phyloP scores from a whole-genome alignment of 1,140 invertebrate genomes.

The Drosophila prosaltans region DNA sequence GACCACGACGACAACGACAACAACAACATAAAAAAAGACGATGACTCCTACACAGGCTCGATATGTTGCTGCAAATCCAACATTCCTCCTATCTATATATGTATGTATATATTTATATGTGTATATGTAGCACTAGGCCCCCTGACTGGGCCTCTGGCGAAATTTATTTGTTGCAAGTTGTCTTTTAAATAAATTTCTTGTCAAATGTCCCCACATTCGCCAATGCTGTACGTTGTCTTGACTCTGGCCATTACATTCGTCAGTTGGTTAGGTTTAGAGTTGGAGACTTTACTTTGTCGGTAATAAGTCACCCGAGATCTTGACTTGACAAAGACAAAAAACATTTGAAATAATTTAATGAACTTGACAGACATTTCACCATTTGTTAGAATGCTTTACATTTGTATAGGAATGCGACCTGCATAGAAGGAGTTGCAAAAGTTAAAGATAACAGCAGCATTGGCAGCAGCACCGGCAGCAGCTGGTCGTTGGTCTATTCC shows the following conservation, averaged over 20 bases:
- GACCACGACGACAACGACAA: slow-evolving; percentile 21
- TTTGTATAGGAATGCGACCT: slow-evolving; percentile 18
- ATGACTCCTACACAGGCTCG: slow-evolving; percentile 55
- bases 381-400: slow-evolving; percentile 39
- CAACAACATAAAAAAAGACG: slow-evolving; percentile 15
- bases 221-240: slow-evolving; percentile 26
- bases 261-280: slow-evolving; percentile 52
- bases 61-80: slow-evolving; percentile 8
- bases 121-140: slow-evolving; percentile 3
- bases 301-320: slow-evolving; percentile 61
- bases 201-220: slow-evolving; percentile 53
- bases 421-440: background rate
- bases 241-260: slow-evolving; percentile 53
- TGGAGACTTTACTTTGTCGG: slow-evolving; percentile 36
- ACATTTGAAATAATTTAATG: slow-evolving; percentile 74
- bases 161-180: slow-evolving; percentile 79
- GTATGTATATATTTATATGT: no score
- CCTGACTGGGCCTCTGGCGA: slow-evolving; percentile 37
- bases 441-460: background rate
- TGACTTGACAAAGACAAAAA: slow-evolving; percentile 54
- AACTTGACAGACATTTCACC: slow-evolving; percentile 58
- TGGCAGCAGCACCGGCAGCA: background rate
- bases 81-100: slow-evolving; percentile 27
- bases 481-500: background rate
- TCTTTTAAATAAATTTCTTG: slow-evolving; percentile 81